phyloP scores from a whole-genome alignment of 2,888 invertebrate genomes.

The Coenonympha arcania region DNA sequence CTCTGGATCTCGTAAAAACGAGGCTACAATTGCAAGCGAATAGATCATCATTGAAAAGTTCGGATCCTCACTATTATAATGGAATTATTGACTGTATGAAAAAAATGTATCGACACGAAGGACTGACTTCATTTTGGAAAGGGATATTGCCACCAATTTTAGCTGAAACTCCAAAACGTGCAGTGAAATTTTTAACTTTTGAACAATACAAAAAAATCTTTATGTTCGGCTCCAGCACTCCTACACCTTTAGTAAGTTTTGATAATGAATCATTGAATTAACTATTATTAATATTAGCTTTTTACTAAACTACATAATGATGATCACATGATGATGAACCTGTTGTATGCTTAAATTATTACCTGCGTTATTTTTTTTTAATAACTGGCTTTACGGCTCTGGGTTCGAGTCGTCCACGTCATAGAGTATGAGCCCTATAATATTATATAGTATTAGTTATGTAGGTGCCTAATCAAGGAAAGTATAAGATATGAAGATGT shows the following conservation, averaged over 20 bases:
- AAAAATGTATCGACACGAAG: constrained; percentile 91
- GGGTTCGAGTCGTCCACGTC: too few relatives aligned
- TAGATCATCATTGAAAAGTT: constrained; percentile 33
- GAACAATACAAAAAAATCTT: constrained; percentile 93
- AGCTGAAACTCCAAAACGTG: constrained; percentile 95
- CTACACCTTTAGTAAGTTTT: constrained; percentile 82
- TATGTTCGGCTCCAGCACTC: constrained; percentile 81
- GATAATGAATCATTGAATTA: constrained; percentile 24
- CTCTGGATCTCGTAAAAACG: constrained; percentile 94
- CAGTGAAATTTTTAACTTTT: constrained; percentile 94
- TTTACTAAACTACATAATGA: too few relatives aligned
- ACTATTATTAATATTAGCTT: too few relatives aligned
- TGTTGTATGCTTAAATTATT: too few relatives aligned
- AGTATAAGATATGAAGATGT: too few relatives aligned
- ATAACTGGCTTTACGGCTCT: too few relatives aligned
- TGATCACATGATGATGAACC: too few relatives aligned
- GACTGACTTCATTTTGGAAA: constrained; percentile 90
- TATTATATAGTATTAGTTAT: too few relatives aligned
- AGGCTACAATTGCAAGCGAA: constrained; percentile 70
- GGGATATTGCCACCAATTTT: constrained; percentile 94
- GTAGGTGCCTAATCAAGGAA: too few relatives aligned
- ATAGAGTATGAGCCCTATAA: too few relatives aligned
- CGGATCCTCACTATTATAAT: constrained; percentile 78
- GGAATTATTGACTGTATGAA: constrained; percentile 90
- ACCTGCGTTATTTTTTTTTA: too few relatives aligned